Evolutionary conservation across 1,140 invertebrate genomes (phyloP), one percentile per base, ranked within the genome.

Genomic region (Hestina assimilis): DNA sequence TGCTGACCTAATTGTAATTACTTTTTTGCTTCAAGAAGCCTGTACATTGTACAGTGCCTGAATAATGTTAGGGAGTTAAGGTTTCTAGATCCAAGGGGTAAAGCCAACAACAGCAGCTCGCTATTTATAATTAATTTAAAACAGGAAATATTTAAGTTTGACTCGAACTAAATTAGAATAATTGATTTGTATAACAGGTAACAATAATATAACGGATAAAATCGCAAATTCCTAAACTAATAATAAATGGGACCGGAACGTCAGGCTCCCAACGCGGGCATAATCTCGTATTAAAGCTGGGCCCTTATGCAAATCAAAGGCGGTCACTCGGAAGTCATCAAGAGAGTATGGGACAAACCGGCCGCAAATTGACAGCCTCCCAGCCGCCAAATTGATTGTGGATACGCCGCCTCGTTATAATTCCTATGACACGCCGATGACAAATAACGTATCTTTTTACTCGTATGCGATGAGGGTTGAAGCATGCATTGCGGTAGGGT

Each of bases 271-370:
- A 83, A 79, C 71, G 81, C 67, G 72, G 70, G 69, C 74, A 76
- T 83, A 85, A 85, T 87, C 75, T 78, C 74, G 74, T 83, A 81
- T 84, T 83, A 77, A 80, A 76, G 72, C 69, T 68, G 71, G 72
- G 72, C 77, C 83, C 80, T 85, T 83, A 87, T 84, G 80, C 83
- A 83, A 85, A 87, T 85, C 67, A 66, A 67, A 72, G 62, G 76
- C 82, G 79, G 80, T 84, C 81, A 84, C 68, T 84, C 79, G 83
- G 80, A 87, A 87, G 80, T 87, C 82, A 83, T 79, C 81, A 82
- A 68, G 54, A 43, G 59, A 61, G 46, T 67, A 47, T 62, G 63
- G 60, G 45, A 55, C 53, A 53, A 54, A 66, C 66, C 59, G 55
- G 54, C 72, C 75, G 63, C 77, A 83, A 83, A 86, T 86, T 86